A percentile compares a stretch with the other conserved stretches of the same genome.
Evolutionary conservation across 2,888 invertebrate species (phyloP).

Genomic region (Yponomeuta malinellus): DNA sequence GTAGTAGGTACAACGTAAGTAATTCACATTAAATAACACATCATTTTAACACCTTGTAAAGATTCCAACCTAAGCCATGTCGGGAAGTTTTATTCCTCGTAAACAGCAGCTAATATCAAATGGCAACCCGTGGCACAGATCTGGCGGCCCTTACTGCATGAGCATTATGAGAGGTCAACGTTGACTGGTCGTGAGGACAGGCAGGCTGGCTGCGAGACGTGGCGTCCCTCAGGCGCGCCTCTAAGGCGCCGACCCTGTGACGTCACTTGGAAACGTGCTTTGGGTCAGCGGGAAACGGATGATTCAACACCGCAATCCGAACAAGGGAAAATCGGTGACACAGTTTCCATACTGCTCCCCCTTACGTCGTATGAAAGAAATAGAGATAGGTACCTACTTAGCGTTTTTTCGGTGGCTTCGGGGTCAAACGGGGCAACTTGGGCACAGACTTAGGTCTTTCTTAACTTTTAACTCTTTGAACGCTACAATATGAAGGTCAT

Average conservation of each 20-base stretch:
- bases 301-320: conserved; percentile 10
- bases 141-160: not conserved
- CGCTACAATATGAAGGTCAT: too few relatives aligned
- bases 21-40: not conserved
- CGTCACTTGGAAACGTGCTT: conserved; percentile 37
- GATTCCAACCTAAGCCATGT: not conserved
- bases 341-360: not conserved
- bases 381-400: not conserved
- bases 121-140: not conserved
- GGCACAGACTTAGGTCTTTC: not conserved
- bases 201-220: conserved; percentile 1
- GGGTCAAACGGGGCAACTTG: not conserved
- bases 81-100: not conserved
- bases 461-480: not conserved
- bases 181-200: not conserved
- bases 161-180: not conserved
- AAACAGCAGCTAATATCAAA: not conserved
- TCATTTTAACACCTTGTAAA: not conserved
- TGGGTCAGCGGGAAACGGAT: conserved; percentile 46
- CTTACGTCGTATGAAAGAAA: not conserved
- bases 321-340: not conserved
- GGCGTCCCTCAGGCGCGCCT: conserved; percentile 33
- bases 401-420: not conserved
- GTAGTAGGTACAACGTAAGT: too few relatives aligned
- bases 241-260: conserved; percentile 41